Conservation (phyloP, 2,113 vertebrate genomes). For the Epinephelus moara region DNA sequence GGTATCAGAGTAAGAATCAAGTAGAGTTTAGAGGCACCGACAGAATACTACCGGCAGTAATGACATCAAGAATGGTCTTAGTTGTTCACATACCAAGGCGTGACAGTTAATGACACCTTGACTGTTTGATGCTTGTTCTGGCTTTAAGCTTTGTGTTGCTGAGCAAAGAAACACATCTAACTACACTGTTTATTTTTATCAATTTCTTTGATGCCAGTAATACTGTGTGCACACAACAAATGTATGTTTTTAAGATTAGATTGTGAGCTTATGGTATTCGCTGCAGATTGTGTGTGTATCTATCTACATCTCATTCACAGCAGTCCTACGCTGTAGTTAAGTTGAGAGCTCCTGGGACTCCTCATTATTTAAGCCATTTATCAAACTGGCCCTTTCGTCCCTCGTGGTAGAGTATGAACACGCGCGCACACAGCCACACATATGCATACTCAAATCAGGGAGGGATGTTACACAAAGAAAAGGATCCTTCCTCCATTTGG, state of each 20-base stretch:
- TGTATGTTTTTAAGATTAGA: conserved; percentile 58
- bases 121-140: background rate
- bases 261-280: conserved; percentile 32
- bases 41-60: background rate
- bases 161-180: conserved; percentile 39
- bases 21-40: too few relatives aligned
- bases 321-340: conserved; percentile 74
- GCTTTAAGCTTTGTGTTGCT: conserved; percentile 35
- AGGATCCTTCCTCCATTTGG: conserved; percentile 23
- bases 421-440: conserved; percentile 4
- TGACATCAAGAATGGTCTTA: background rate
- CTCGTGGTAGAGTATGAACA: conserved; percentile 37
- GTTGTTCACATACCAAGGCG: background rate
- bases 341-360: conserved; percentile 75
- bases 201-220: conserved; percentile 31
- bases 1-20: too few relatives aligned
- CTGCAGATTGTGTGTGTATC: conserved; percentile 17
- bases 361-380: conserved; percentile 82
- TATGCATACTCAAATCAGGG: conserved; percentile 5
- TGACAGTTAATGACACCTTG: conserved; percentile 19
- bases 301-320: conserved; percentile 60
- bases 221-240: conserved; percentile 23
- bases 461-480: conserved; percentile 34
- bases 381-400: conserved; percentile 69
- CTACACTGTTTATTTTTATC: conserved; percentile 28